A percentile compares a stretch with the other conserved stretches of the same genome.
phyloP scores from a whole-genome alignment of 2,797 vertebrate species.

The Anabas testudineus region DNA sequence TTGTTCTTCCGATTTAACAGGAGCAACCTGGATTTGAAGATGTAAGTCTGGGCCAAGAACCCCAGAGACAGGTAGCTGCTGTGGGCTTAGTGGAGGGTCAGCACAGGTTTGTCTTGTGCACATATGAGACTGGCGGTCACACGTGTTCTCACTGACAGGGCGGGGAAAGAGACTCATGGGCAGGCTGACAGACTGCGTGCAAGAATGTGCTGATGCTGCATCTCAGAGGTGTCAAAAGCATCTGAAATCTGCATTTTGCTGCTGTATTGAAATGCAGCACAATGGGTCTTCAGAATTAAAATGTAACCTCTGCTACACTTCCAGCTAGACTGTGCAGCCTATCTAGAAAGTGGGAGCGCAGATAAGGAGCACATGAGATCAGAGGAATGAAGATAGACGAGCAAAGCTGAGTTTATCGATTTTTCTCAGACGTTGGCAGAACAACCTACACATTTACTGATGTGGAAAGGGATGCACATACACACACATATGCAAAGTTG shows the following conservation, averaged over 20 bases:
- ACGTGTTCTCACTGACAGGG: not conserved
- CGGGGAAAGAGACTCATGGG: not conserved
- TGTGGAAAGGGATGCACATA: constrained; percentile 12
- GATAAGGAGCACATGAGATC: not conserved
- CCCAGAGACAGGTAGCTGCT: constrained; percentile 13
- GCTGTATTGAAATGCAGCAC: not conserved
- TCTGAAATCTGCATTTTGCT: constrained; percentile 14
- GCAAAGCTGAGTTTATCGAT: constrained; percentile 29
- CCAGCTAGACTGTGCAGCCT: not conserved
- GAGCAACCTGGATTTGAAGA: constrained; percentile 33
- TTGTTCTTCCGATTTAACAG: constrained; percentile 27
- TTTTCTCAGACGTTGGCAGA: constrained; percentile 5
- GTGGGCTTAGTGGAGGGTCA: constrained; percentile 17
- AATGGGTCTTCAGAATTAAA: not conserved
- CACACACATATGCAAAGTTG: constrained; percentile 6
- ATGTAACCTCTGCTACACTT: not conserved
- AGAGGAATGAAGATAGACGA: not conserved
- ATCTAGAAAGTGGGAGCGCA: not conserved
- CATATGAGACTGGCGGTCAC: constrained; percentile 1
- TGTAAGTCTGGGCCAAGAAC: constrained; percentile 21
- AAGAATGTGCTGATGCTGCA: constrained; percentile 20
- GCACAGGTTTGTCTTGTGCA: constrained; percentile 2
- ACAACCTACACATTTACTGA: constrained; percentile 29
- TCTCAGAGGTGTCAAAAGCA: constrained; percentile 6
- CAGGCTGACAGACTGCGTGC: not conserved